phyloP scores from a whole-genome alignment of 2,888 invertebrate species.

The Cheiracanthium punctorium region DNA sequence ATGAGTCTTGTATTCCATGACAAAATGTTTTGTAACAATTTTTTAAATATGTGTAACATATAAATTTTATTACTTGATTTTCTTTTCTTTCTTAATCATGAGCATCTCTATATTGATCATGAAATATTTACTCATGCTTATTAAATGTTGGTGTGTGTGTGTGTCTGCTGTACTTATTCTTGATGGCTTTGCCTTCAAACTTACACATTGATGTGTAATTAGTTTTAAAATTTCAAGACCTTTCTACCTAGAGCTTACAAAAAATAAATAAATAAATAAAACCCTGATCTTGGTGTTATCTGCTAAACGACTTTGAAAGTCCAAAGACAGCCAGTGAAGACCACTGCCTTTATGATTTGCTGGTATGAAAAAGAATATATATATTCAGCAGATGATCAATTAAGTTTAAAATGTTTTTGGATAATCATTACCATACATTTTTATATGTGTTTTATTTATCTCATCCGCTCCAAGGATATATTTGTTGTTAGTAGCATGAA shows the following conservation, averaged over 20 bases:
- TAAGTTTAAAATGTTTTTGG: constrained; percentile 8
- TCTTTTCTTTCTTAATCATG: background rate
- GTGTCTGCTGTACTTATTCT: constrained; percentile 46
- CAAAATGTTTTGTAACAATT: constrained; percentile 17
- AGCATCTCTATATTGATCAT: background rate
- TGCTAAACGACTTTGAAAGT: constrained; percentile 47
- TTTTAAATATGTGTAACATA: constrained; percentile 19
- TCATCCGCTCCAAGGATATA: constrained; percentile 41
- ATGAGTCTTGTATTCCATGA: constrained; percentile 8
- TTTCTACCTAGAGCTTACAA: constrained; percentile 62
- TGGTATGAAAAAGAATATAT: constrained; percentile 11
- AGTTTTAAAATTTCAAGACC: constrained; percentile 40
- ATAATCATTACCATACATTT: constrained; percentile 26
- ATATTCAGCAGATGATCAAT: constrained; percentile 32
- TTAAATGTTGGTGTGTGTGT: constrained; percentile 57
- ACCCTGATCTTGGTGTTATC: constrained; percentile 63
- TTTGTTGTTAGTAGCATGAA: background rate
- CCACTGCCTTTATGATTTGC: constrained; percentile 64
- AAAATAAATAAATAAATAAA: constrained; percentile 16
- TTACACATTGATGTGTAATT: constrained; percentile 25
- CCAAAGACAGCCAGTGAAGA: constrained; percentile 66
- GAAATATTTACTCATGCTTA: constrained; percentile 15
- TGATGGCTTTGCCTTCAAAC: constrained; percentile 36
- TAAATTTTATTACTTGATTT: constrained; percentile 22
- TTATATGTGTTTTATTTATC: constrained; percentile 32